Percentiles rank a stretch among this genome's conserved stretches.
Evolutionary conservation across 2,888 invertebrate genomes (phyloP).

Genomic region (Apotomis turbidana): DNA sequence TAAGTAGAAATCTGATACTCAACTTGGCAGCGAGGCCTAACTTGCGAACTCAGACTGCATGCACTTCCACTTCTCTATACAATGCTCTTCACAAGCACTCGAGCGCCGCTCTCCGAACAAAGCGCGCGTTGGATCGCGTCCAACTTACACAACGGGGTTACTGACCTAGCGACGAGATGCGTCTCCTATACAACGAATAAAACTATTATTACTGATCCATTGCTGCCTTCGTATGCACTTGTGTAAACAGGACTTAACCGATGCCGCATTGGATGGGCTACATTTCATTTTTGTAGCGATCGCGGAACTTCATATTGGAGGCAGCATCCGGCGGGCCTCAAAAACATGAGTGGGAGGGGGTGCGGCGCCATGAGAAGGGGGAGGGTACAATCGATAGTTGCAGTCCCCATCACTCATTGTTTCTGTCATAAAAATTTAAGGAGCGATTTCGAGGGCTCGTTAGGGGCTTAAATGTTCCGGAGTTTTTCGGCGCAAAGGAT

Average conservation of each 20-base stretch:
- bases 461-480: slow-evolving; percentile 8
- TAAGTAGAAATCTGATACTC: slow-evolving; percentile 19
- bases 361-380: not conserved
- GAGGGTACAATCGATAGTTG: slow-evolving; percentile 30
- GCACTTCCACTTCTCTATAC: slow-evolving; percentile 22
- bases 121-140: slow-evolving; percentile 32
- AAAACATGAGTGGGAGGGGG: slow-evolving; percentile 13
- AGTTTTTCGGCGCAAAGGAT: slow-evolving; percentile 5
- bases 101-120: slow-evolving; percentile 14
- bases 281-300: not conserved
- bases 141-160: slow-evolving; percentile 30
- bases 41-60: slow-evolving; percentile 7
- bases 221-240: not conserved
- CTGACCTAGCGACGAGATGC: slow-evolving; percentile 27
- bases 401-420: slow-evolving; percentile 39
- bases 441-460: slow-evolving; percentile 22
- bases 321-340: slow-evolving; percentile 32
- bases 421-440: slow-evolving; percentile 33
- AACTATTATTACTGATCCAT: not conserved
- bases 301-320: slow-evolving; percentile 10
- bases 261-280: not conserved
- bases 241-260: not conserved
- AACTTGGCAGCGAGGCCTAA: slow-evolving; percentile 9
- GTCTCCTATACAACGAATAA: too few species aligned
- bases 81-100: slow-evolving; percentile 20